These are phyloP conservation scores for Boleophthalmus pectinirostris DNA, from an alignment of 2,113 vertebrate species.

Conservation along the genomic window DNA sequence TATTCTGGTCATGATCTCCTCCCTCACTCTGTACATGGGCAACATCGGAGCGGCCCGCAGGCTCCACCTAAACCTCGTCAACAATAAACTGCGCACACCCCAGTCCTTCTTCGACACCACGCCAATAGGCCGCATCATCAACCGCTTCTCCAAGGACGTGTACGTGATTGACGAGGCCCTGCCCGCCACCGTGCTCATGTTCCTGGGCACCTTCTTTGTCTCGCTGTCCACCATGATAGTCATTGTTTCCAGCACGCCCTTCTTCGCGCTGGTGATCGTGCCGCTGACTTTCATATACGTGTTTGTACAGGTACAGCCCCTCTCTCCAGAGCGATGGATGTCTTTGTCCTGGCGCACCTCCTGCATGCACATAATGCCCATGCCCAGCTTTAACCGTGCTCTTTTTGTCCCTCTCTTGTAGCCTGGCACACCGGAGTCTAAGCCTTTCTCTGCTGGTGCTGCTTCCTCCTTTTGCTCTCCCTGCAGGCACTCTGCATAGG, in stretches of 20 bases:
- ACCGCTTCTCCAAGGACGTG: constrained; percentile 97
- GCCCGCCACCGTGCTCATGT: constrained; percentile 84
- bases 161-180: constrained; percentile 90
- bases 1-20: constrained; percentile 84
- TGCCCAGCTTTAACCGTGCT: constrained; percentile 18
- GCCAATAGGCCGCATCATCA: constrained; percentile 91
- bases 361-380: constrained; percentile 4
- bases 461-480: constrained; percentile 37
- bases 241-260: constrained; percentile 85
- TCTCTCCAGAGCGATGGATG: not conserved
- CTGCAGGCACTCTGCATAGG: constrained; percentile 32
- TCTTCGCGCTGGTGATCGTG: constrained; percentile 84
- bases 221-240: constrained; percentile 88
- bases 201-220: constrained; percentile 83
- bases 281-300: constrained; percentile 85
- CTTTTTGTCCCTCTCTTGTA: constrained; percentile 28
- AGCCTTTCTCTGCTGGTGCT: constrained; percentile 3
- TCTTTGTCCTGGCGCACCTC: constrained; percentile 5
- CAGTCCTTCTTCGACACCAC: constrained; percentile 98
- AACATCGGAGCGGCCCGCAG: constrained; percentile 82
- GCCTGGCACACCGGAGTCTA: constrained; percentile 20
- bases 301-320: constrained; percentile 86
- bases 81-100: constrained; percentile 88
- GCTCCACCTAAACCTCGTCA: constrained; percentile 83
- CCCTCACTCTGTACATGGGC: constrained; percentile 86